Base-by-base conservation (phyloP, 2,888 invertebrate species). In the Caradrina kadenii region DNA sequence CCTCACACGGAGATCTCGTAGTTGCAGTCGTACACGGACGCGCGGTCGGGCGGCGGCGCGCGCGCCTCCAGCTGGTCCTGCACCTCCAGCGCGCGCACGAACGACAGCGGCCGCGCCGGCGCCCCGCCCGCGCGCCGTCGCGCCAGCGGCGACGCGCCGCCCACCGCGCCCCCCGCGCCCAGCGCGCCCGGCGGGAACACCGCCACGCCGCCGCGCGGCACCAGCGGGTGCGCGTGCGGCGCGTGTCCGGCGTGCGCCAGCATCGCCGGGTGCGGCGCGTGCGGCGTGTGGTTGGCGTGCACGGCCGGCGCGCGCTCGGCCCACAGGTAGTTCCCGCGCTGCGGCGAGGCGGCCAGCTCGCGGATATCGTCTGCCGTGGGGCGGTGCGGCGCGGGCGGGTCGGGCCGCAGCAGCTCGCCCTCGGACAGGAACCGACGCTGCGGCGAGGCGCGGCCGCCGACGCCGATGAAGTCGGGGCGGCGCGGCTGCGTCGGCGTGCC, bases 1-100 rank as follows among this genome's bases (percentile, higher is more conserved):
- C 11, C 80, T 98, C 98, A 99, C 96, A 99, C 98, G 85, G 98
- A 98, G 96, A 99, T 99, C 95, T 99, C 99, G 94, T 99, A 98
- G 96, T 98, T 99, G 97, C 98, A 98, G 94, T 99, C 98, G 94
- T 99, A 99, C 83, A 98, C 98, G 93, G 98, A 98, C 87, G 98
- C 97, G 87, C 98, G 97, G 93, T 98, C 98, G 61, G 93, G 82
- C 86, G 94, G 88, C 88, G 93, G 87, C 86, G 96, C 93, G 90
- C 97, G 96, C 96, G 98, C 97, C 90, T 99, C 99, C 90, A 98
- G 97, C 69, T 97, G 97, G 93, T 98, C 98, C 82, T 98, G 98
- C 97, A 98, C 98, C 93, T 98, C 98, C 42, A 98, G 96, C 56
- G 98, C 98, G 83, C 98, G 96, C 72, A 98, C 98, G 94, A 98